Evolutionary conservation across 2,113 vertebrate genomes (phyloP).

Genomic region (Charadrius vociferus): DNA sequence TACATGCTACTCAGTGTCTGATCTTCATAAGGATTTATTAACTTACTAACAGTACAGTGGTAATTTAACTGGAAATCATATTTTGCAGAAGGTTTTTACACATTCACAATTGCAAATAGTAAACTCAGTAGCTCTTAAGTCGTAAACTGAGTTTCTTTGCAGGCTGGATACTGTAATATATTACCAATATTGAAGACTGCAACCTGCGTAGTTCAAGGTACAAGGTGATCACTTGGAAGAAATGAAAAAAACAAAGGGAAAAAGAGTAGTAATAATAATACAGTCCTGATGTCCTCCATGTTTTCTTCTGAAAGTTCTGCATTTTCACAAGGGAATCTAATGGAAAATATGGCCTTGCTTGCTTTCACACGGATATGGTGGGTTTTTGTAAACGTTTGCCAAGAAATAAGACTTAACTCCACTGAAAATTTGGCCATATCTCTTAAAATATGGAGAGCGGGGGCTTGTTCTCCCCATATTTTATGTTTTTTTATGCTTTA

Average conservation of each 20-base stretch:
- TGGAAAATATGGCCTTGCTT: not conserved
- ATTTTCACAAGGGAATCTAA: not conserved
- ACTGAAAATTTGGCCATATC: not conserved
- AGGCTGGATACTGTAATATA: not conserved
- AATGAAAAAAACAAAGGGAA: too few species aligned
- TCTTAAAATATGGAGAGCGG: not conserved
- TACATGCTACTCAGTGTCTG: not conserved
- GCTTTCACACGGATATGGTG: not conserved
- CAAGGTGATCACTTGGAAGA: not conserved
- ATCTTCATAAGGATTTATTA: constrained; percentile 8
- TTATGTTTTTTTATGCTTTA: not conserved
- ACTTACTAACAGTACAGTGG: not conserved
- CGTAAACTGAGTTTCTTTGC: not conserved
- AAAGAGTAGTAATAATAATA: not conserved
- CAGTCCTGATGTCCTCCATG: not conserved
- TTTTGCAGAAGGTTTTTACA: not conserved
- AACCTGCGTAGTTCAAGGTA: not conserved
- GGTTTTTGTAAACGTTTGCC: not conserved
- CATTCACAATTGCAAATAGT: not conserved
- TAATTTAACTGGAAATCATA: not conserved
- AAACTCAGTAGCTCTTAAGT: not conserved
- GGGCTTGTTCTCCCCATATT: not conserved
- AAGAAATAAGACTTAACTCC: not conserved
- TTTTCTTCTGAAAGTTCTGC: not conserved
- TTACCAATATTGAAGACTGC: not conserved